Evolutionary conservation across 2,888 invertebrate genomes (phyloP), one percentile per base, ranked within the genome.

Genomic region (Labia minor): DNA sequence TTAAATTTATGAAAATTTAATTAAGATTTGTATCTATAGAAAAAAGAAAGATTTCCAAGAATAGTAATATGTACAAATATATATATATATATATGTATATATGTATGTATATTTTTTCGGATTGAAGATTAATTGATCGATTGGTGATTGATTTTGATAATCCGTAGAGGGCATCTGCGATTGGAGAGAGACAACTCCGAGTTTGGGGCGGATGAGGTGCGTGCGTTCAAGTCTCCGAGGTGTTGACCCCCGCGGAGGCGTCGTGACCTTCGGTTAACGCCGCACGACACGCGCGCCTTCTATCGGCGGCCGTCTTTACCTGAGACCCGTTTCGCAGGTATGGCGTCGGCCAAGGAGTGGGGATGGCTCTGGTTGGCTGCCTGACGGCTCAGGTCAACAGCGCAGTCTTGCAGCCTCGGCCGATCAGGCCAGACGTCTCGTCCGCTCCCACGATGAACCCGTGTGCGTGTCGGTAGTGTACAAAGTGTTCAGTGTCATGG

Each of bases 401-500:
- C 26, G 26, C 49, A 49, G 49, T 49, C 49, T 49, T 16, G 14
- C 16, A 49, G 49, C 49, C 16, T 16, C 49, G 16, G 16, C 49
- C 49, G 49, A 49, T 3, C n/a, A 49, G 49, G 49, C 49, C 49
- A 49, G 49, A 8, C 49, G 16, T 16, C n/a, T 3, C 14, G 3
- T n/a, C n/a, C 49, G 49, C 49, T 49, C 49, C 14, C 49, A 49
- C 16, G 14, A 49, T 49, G 49, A 49, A 49, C 49, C 49, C 49
- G 16, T n/a, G 49, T 49, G 73, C 71, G 26, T 74, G 72, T 10
- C 75, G 75, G 66, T 77, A 77, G 70, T 77, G 76, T 33, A 77
- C 77, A 61, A 77, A 72, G 66, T 78, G 76, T 8, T 77, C 77
- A 8, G 78, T 78, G 11, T 78, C 74, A 69, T 78, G 76, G 69